These are phyloP conservation scores for Conus ventricosus DNA, from an alignment of 1,140 invertebrate species.

Conservation along the genomic window DNA sequence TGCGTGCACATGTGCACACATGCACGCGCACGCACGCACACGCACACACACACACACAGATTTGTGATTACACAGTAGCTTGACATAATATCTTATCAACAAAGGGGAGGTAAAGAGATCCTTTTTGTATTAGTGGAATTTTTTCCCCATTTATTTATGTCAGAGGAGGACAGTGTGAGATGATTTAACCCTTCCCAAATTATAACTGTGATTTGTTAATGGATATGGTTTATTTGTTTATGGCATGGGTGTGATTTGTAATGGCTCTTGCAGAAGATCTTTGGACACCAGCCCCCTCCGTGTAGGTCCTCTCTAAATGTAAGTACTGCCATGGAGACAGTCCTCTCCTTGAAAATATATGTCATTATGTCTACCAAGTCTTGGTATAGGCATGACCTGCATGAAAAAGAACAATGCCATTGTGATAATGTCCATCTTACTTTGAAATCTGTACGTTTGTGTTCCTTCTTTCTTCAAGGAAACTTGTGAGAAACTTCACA, in stretches of 20 bases:
- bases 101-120: too few species aligned
- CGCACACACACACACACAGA: too few species aligned
- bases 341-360: neutral
- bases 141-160: neutral
- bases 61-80: too few species aligned
- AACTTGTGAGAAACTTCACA: neutral
- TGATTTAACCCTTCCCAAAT: neutral
- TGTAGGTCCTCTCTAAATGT: conserved; percentile 49
- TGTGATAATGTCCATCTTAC: neutral
- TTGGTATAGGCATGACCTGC: neutral
- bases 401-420: neutral
- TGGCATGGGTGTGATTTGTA: conserved; percentile 35
- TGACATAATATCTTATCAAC: too few species aligned
- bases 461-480: neutral
- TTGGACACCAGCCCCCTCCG: conserved; percentile 52
- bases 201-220: conserved; percentile 2
- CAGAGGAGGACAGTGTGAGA: neutral
- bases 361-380: neutral
- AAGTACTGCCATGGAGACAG: conserved; percentile 40
- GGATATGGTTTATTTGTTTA: conserved; percentile 33
- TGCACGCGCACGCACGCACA: neutral
- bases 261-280: conserved; percentile 52
- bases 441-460: neutral
- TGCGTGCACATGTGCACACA: neutral
- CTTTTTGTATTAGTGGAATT: too few species aligned